phyloP scores from a whole-genome alignment of 2,888 invertebrate species.

The Melieria crassipennis region DNA sequence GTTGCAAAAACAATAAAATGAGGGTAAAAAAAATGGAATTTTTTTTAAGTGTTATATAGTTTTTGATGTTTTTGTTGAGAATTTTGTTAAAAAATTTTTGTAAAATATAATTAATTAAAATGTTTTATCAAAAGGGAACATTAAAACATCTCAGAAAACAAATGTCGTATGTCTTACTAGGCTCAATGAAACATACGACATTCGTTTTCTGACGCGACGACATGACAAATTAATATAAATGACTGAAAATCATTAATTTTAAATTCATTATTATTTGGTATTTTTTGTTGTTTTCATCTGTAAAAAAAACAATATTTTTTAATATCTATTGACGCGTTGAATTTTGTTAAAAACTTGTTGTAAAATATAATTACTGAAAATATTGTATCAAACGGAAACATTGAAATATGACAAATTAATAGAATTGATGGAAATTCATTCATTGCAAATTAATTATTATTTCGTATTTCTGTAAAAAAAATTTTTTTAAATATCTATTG shows the following conservation, averaged over 20 bases:
- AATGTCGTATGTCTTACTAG: too few species aligned
- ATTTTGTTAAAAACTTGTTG: too few species aligned
- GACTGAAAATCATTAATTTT: neutral
- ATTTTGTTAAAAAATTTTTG: too few species aligned
- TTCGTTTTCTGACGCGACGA: too few species aligned
- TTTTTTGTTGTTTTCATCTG: neutral
- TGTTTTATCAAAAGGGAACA: neutral
- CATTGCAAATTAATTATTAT: neutral
- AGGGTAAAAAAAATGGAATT: too few species aligned
- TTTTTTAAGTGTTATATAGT: too few species aligned
- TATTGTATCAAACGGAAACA: neutral
- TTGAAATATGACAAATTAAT: neutral
- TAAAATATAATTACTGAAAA: too few species aligned
- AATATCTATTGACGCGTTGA: neutral
- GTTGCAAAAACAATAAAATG: too few species aligned
- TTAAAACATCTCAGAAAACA: neutral
- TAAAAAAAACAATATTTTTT: neutral
- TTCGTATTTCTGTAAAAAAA: neutral
- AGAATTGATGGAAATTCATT: neutral
- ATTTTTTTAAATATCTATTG: neutral
- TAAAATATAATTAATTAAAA: too few species aligned
- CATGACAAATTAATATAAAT: neutral
- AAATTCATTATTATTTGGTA: neutral
- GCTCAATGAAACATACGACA: too few species aligned
- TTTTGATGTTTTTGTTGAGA: too few species aligned